A percentile compares a stretch with the other conserved stretches of the same genome.
phyloP scores from a whole-genome alignment of 2,113 vertebrate species.

The Anser brachyrhynchus region DNA sequence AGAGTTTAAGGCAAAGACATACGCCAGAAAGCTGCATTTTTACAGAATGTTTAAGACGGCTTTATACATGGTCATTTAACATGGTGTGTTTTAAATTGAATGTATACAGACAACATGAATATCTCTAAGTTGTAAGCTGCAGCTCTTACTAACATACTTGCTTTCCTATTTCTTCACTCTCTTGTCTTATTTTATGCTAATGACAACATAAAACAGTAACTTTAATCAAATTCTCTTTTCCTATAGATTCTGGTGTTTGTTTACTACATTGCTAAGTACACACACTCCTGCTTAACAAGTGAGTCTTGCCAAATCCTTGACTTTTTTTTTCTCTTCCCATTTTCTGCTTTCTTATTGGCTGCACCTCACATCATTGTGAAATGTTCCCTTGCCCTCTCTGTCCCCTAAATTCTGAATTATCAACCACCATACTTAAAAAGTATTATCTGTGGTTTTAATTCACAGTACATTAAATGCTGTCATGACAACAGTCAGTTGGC shows the following conservation, averaged over 20 bases:
- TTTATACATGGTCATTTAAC: background rate
- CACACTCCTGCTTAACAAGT: background rate
- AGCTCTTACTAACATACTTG: background rate
- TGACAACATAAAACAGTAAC: background rate
- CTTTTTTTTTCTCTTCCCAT: background rate
- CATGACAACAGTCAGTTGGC: background rate
- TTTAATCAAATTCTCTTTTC: background rate
- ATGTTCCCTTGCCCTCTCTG: background rate
- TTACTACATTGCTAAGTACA: background rate
- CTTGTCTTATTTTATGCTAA: background rate
- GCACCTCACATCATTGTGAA: background rate
- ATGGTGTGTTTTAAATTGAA: background rate
- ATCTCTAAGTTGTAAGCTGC: background rate
- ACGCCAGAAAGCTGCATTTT: background rate
- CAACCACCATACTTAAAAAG: background rate
- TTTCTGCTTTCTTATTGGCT: background rate
- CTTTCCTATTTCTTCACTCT: background rate
- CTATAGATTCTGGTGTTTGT: background rate
- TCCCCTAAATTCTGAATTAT: conserved; percentile 7
- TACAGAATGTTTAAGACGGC: background rate
- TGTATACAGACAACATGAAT: background rate
- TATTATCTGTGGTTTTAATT: background rate
- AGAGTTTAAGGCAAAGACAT: background rate
- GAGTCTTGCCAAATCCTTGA: background rate
- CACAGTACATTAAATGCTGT: background rate